Percentiles rank a stretch among this genome's conserved stretches.
These are phyloP conservation scores for Spisula solida DNA, from an alignment of 2,888 invertebrate genomes.

Conservation along the genomic window DNA sequence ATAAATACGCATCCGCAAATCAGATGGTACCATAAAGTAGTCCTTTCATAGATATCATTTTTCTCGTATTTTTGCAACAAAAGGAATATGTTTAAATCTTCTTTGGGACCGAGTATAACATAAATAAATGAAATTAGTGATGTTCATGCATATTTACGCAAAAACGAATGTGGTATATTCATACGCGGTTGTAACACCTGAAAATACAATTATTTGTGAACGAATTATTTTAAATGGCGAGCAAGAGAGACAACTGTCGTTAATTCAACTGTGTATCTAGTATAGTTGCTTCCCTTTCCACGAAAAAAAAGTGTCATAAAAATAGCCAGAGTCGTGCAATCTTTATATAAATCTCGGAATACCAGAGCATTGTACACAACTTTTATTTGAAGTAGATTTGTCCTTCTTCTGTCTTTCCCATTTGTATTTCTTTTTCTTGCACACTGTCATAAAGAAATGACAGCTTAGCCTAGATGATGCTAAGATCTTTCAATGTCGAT, in stretches of 20 bases:
- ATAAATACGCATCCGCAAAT: constrained; percentile 27
- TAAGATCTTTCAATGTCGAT: too few relatives aligned
- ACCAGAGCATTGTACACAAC: too few relatives aligned
- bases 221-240: background rate
- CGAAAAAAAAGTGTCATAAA: too few relatives aligned
- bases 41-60: background rate
- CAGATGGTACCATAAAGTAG: constrained; percentile 47
- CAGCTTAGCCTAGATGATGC: too few relatives aligned
- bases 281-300: background rate
- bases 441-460: too few relatives aligned
- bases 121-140: background rate
- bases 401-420: too few relatives aligned
- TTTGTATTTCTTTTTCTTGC: too few relatives aligned
- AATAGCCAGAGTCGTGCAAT: too few relatives aligned
- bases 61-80: background rate
- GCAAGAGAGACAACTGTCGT: too few relatives aligned
- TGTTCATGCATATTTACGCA: background rate
- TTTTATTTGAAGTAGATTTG: too few relatives aligned
- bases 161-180: background rate
- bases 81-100: background rate
- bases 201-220: constrained; percentile 1
- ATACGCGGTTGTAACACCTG: background rate
- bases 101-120: background rate
- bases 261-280: too few relatives aligned
- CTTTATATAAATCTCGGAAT: too few relatives aligned